phyloP scores from a whole-genome alignment of 2,888 invertebrate genomes.

The Eristalis pertinax region DNA sequence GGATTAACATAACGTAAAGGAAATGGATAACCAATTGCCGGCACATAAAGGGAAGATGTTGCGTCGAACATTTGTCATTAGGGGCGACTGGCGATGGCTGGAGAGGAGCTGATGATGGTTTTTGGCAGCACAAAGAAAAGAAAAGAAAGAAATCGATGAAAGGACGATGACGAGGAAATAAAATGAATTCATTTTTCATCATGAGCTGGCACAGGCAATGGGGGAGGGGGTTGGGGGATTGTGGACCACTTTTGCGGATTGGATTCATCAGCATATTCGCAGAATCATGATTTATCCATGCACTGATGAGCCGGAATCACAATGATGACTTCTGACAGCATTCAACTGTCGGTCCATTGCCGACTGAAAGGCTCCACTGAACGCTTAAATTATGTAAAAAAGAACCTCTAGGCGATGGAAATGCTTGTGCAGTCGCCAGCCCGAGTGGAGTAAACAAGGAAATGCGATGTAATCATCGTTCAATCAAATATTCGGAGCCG shows the following conservation, averaged over 20 bases:
- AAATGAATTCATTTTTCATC: slow-evolving; percentile 24
- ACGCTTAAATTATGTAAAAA: too few relatives aligned
- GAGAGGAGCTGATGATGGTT: neutral
- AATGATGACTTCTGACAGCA: neutral
- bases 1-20: slow-evolving; percentile 56
- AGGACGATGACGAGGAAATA: slow-evolving; percentile 1
- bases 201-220: neutral
- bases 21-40: slow-evolving; percentile 65
- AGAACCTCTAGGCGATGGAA: too few relatives aligned
- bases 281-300: neutral
- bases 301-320: neutral
- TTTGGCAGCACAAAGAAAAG: neutral
- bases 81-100: neutral
- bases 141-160: neutral
- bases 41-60: slow-evolving; percentile 57
- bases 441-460: too few relatives aligned
- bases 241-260: neutral
- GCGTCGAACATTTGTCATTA: slow-evolving; percentile 49
- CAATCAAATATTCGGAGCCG: too few relatives aligned
- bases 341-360: neutral
- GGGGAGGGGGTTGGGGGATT: neutral
- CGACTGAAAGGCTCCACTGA: too few relatives aligned
- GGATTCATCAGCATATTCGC: neutral
- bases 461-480: too few relatives aligned
- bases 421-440: too few relatives aligned